Evolutionary conservation across 2,888 invertebrate genomes (phyloP).

Genomic region (Sceliomorpha sp.): DNA sequence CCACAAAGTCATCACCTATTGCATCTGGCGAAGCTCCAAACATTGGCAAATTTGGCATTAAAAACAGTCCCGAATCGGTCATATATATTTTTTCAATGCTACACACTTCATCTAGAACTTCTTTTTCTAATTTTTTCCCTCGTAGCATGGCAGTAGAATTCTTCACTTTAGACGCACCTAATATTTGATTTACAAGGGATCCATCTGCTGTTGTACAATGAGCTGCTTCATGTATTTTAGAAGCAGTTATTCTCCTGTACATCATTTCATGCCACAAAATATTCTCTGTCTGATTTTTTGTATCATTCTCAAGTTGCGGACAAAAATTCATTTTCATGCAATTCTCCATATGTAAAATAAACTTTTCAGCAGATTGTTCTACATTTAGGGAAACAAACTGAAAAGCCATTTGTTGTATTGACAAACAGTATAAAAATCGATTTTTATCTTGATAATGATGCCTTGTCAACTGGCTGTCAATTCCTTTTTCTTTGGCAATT

Average conservation of each 20-base stretch:
- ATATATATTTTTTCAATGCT: too few species aligned
- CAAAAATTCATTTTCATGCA: neutral
- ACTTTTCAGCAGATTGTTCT: neutral
- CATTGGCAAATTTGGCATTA: slow-evolving; percentile 29
- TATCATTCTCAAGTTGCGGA: neutral
- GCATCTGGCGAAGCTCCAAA: slow-evolving; percentile 62
- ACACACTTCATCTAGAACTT: too few species aligned
- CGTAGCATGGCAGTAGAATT: slow-evolving; percentile 56
- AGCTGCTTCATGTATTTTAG: slow-evolving; percentile 41
- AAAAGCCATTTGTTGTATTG: slow-evolving; percentile 4
- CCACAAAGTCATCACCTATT: slow-evolving; percentile 47
- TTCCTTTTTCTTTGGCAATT: slow-evolving; percentile 21
- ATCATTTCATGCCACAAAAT: slow-evolving; percentile 42
- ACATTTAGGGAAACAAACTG: slow-evolving; percentile 4
- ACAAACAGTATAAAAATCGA: slow-evolving; percentile 1
- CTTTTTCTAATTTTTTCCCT: too few species aligned
- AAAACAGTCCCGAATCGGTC: too few species aligned
- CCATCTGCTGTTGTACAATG: slow-evolving; percentile 58
- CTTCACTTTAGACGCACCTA: slow-evolving; percentile 52
- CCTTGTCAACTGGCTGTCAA: slow-evolving; percentile 12
- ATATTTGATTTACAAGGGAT: slow-evolving; percentile 49
- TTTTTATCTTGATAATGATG: slow-evolving; percentile 3
- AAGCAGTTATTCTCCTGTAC: slow-evolving; percentile 50
- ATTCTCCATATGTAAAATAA: neutral
- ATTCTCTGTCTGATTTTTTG: neutral